Evolutionary conservation across 2,797 vertebrate genomes (phyloP), one percentile per base, ranked within the genome.

Genomic region (Chelidonichthys spinosus): DNA sequence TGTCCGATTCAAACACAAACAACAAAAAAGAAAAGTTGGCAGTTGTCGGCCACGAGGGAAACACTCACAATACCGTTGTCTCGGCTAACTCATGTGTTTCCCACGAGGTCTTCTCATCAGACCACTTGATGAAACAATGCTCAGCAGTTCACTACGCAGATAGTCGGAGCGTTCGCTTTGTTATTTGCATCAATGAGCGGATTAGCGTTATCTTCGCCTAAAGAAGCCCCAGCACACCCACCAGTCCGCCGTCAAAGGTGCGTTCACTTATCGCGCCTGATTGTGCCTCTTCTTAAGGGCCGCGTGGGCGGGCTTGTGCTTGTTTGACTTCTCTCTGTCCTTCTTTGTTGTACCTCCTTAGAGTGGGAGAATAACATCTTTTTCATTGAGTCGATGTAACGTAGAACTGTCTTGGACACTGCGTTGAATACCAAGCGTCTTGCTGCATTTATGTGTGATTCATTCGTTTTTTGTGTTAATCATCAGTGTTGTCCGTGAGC

Each of bases 191-290:
- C 6, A 54, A 33, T 33, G 32, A 54, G 33, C 33, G 53, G 14
- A 36, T 55, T 36, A 9, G 55, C 5, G 18, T 56, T 33, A 40
- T 35, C 47, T 39, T 63, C 44, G 18, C 44, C 37, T 44, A 55
- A 74, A 39, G 70, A 25, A 25, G 25, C 25, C 25, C 25, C 25
- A 25, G 25, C 25, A 25, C 25, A 25, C 25, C 25, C 25, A 25
- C 37, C 32, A 37, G 75, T 66, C 18, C 25, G 68, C 72, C 72
- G 66, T 71, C 59, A 63, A 54, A 35, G 44, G 17, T 71, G 65
- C 61, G 66, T 64, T 46, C 39, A 47, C 39, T 67, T 11, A 46
- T 52, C 11, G 0, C 53, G 66, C 33, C 37, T 52, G 61, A 67
- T 73, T 60, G 36, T n/a, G 69, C 58, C 53, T 47, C 37, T 42